phyloP scores from a whole-genome alignment of 2,888 invertebrate species.

The Oeneis ivallda region DNA sequence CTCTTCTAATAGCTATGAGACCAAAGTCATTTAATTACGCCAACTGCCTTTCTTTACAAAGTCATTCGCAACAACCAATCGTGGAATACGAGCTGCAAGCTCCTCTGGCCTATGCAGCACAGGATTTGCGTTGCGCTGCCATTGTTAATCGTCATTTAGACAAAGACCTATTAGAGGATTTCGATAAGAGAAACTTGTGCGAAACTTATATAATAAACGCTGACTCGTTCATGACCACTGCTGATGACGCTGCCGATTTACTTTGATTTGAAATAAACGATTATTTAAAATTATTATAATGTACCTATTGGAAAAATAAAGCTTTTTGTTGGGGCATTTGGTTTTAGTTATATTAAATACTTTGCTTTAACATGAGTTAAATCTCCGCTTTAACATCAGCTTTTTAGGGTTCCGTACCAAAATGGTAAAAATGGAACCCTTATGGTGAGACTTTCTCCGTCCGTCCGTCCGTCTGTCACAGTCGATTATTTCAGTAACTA shows the following conservation, averaged over 20 bases:
- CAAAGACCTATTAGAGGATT: slow-evolving; percentile 45
- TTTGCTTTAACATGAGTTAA: no score
- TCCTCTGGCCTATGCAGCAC: slow-evolving; percentile 44
- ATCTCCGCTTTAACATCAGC: no score
- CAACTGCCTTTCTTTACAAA: slow-evolving; percentile 42
- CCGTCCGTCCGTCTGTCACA: no score
- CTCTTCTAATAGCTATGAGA: slow-evolving; percentile 48
- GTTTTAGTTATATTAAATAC: no score
- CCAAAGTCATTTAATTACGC: slow-evolving; percentile 39
- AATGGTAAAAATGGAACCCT: no score
- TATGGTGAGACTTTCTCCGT: no score
- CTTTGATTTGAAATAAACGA: no score
- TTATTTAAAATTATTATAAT: no score
- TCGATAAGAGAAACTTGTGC: slow-evolving; percentile 52
- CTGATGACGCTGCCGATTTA: not conserved
- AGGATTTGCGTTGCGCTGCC: slow-evolving; percentile 50
- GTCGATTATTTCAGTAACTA: no score
- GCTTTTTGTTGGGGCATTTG: no score
- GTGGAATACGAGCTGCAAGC: slow-evolving; percentile 49
- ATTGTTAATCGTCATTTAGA: slow-evolving; percentile 54
- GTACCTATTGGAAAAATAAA: no score
- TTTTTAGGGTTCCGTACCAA: no score
- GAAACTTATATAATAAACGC: slow-evolving; percentile 50
- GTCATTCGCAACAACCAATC: slow-evolving; percentile 45
- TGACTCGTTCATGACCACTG: slow-evolving; percentile 44